Percentiles rank a stretch among this genome's conserved stretches.
Evolutionary conservation across 2,797 vertebrate species (phyloP).

Genomic region (Micropoecilia bifurca): DNA sequence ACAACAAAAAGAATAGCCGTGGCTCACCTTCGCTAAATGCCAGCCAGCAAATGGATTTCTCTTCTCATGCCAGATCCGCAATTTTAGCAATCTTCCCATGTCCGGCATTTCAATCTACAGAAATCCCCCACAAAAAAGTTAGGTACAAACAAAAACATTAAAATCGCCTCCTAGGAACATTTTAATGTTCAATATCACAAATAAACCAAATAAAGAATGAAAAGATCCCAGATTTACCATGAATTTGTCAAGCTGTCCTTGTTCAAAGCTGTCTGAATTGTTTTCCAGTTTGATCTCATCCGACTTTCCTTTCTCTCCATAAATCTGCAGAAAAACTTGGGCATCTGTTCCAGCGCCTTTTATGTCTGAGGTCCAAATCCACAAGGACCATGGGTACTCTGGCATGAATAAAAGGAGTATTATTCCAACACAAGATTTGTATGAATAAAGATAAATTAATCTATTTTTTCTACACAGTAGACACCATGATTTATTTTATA

Average conservation of each 20-base stretch:
- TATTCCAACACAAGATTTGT: neutral
- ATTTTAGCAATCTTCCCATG: constrained; percentile 88
- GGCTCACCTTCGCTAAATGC: constrained; percentile 93
- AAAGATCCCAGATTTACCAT: constrained; percentile 79
- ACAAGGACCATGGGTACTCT: constrained; percentile 96
- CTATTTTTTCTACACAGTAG: neutral
- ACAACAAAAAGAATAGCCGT: neutral
- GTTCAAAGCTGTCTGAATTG: constrained; percentile 96
- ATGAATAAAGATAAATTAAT: neutral
- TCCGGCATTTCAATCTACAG: constrained; percentile 92
- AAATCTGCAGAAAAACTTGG: constrained; percentile 94
- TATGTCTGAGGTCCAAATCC: constrained; percentile 95
- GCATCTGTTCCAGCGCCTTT: constrained; percentile 96
- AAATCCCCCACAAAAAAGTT: neutral
- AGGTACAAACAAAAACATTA: neutral
- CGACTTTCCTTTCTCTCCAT: constrained; percentile 91
- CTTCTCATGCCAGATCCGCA: constrained; percentile 95
- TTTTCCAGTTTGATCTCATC: constrained; percentile 93
- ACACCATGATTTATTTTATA: neutral
- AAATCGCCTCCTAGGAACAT: neutral
- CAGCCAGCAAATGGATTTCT: constrained; percentile 92
- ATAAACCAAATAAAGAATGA: neutral
- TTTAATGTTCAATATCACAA: neutral
- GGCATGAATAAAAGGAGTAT: neutral
- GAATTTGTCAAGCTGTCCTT: constrained; percentile 91